These are phyloP conservation scores for Bombus consobrinus DNA, from an alignment of 1,140 invertebrate species.

Conservation along the genomic window DNA sequence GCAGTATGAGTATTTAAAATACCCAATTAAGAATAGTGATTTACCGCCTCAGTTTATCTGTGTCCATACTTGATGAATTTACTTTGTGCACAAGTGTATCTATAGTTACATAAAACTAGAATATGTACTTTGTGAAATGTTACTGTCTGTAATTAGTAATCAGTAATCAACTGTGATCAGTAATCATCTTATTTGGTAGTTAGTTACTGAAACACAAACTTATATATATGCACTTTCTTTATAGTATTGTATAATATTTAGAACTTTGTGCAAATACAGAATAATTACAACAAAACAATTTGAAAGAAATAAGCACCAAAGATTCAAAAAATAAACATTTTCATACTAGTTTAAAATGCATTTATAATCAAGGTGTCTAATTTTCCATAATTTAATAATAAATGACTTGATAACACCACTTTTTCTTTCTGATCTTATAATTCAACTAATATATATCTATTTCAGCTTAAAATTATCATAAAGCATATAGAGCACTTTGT, in stretches of 20 bases:
- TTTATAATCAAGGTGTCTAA: constrained; percentile 4
- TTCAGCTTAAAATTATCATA: constrained; percentile 21
- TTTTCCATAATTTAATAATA: constrained; percentile 17
- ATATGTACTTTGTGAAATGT: neutral
- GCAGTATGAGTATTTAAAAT: constrained; percentile 18
- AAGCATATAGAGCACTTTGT: constrained; percentile 20
- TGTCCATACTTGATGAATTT: constrained; percentile 9
- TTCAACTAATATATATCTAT: constrained; percentile 13
- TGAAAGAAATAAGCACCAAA: constrained; percentile 41
- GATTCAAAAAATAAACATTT: neutral
- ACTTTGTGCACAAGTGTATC: constrained; percentile 23
- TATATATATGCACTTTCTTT: constrained; percentile 22
- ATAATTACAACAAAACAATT: constrained; percentile 45
- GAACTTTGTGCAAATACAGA: constrained; percentile 25
- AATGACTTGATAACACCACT: neutral
- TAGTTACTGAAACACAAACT: constrained; percentile 29
- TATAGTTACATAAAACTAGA: constrained; percentile 14
- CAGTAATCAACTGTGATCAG: too few relatives aligned
- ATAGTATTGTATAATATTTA: neutral
- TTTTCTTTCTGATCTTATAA: constrained; percentile 16
- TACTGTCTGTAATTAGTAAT: too few relatives aligned
- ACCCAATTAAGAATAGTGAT: constrained; percentile 9
- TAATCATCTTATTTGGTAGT: constrained; percentile 29
- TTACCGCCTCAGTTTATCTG: constrained; percentile 12
- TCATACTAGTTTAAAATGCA: constrained; percentile 22